Evolutionary conservation across 2,797 vertebrate genomes (phyloP).

Genomic region (Microtus obscurus): DNA sequence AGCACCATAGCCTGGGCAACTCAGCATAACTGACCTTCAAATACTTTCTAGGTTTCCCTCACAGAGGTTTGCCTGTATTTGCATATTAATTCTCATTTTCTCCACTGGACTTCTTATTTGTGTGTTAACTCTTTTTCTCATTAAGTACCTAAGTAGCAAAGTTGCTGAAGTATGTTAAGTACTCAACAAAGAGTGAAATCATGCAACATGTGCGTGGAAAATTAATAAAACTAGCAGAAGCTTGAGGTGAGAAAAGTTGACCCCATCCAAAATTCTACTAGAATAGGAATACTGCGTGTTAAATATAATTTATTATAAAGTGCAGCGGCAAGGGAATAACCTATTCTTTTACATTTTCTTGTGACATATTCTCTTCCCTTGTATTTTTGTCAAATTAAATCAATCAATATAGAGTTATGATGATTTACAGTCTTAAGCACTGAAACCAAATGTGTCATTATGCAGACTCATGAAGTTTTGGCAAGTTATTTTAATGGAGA

Average conservation of each 20-base stretch:
- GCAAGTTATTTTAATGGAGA: conserved; percentile 69
- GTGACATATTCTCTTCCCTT: conserved; percentile 28
- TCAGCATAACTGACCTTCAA: neutral
- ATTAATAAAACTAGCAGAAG: neutral
- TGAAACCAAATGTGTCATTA: conserved; percentile 8
- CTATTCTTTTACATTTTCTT: conserved; percentile 51
- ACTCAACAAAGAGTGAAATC: neutral
- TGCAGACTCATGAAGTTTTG: conserved; percentile 62
- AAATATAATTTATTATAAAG: conserved; percentile 25
- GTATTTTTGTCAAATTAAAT: conserved; percentile 50
- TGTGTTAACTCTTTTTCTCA: neutral
- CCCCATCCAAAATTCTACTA: conserved; percentile 14
- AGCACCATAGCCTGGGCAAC: neutral
- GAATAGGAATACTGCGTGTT: neutral
- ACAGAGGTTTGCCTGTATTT: neutral
- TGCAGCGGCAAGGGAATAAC: neutral
- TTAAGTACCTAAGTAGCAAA: neutral
- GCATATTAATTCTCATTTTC: neutral
- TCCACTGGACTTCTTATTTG: neutral
- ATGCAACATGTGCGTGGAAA: neutral
- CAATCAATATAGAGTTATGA: conserved; percentile 44
- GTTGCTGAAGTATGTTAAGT: neutral
- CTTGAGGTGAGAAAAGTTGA: conserved; percentile 6
- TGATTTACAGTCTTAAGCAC: neutral
- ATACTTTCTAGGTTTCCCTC: neutral